Evolutionary conservation across 1,140 invertebrate species (phyloP), one percentile per base, ranked within the genome.

Genomic region (Heterodera carotae): DNA sequence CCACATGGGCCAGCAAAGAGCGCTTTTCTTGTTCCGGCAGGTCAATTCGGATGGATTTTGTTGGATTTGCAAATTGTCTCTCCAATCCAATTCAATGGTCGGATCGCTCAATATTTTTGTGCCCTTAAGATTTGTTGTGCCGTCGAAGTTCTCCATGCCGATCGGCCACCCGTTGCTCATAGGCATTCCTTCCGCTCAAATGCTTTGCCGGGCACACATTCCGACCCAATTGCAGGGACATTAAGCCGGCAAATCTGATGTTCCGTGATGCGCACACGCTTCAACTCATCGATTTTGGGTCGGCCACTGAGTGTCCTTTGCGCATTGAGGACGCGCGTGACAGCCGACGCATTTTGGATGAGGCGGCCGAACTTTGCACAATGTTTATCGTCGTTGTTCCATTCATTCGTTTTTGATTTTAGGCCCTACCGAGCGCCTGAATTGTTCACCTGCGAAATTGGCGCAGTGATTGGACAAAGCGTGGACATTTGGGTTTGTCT

Each of bases 161-260:
- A 69, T 15, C 69, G 64, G 22, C 76, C 78, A 22, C 70, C 78
- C 39, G 39, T 79, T 64, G 78, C 78, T 3, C 78, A 79, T 62
- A 79, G 78, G 78, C 78, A 72, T 72, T 68, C 25, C n/a, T 68
- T 60, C 70, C 0, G 22, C 10, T 72, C 48, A 66, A 66, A 60
- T 22, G 22, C 29, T 25, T 62, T 75, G 62, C 10, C 15, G 12
- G 10, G 25, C 7, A 6, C 76, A 74, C 31, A 76, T 18, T 67
- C 8, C 31, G 34, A 10, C 31, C 4, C 48, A 15, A 10, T 31
- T 78, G 31, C 67, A 79, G 78, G 71, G 78, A 79, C 31, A n/a
- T 79, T 25, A 79, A 79, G 60, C 78, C 78, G 10, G 78, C 71
- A 27, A 79, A 79, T 81, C 27, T 79, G 36, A 69, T 79, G 59